Evolutionary conservation across 2,113 vertebrate species (phyloP).

Genomic region (Seriola quinqueradiata): DNA sequence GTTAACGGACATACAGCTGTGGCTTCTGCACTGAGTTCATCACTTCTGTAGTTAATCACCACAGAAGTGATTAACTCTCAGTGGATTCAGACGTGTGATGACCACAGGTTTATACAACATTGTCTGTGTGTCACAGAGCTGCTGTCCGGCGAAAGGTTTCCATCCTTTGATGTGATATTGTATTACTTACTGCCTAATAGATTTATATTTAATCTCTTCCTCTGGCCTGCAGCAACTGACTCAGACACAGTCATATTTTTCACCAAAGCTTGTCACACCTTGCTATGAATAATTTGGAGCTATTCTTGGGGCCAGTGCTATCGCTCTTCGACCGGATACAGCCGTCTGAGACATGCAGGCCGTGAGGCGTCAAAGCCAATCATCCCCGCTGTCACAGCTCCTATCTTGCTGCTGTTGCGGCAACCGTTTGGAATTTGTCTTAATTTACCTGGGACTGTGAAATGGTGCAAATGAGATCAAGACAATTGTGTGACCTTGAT

Average conservation of each 20-base stretch:
- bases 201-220: constrained; percentile 55
- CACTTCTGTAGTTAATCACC: constrained; percentile 6
- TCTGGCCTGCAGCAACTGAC: constrained; percentile 52
- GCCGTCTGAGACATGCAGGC: constrained; percentile 42
- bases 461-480: constrained; percentile 18
- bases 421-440: constrained; percentile 39
- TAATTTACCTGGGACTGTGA: not conserved
- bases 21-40: not conserved
- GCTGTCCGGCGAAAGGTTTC: constrained; percentile 24
- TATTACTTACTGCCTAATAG: constrained; percentile 47
- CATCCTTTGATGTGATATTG: constrained; percentile 40
- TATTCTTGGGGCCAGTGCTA: constrained; percentile 69
- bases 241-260: constrained; percentile 61
- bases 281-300: constrained; percentile 74
- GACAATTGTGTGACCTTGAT: constrained; percentile 5
- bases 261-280: constrained; percentile 62
- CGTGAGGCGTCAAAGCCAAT: constrained; percentile 45
- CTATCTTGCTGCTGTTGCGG: constrained; percentile 54
- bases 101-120: not conserved
- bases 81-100: not conserved
- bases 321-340: constrained; percentile 60
- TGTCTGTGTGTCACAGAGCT: constrained; percentile 16
- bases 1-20: not conserved
- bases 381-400: constrained; percentile 45
- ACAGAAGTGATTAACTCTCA: constrained; percentile 2